Evolutionary conservation across 2,888 invertebrate species (phyloP).

Genomic region (Sinelater perroti): DNA sequence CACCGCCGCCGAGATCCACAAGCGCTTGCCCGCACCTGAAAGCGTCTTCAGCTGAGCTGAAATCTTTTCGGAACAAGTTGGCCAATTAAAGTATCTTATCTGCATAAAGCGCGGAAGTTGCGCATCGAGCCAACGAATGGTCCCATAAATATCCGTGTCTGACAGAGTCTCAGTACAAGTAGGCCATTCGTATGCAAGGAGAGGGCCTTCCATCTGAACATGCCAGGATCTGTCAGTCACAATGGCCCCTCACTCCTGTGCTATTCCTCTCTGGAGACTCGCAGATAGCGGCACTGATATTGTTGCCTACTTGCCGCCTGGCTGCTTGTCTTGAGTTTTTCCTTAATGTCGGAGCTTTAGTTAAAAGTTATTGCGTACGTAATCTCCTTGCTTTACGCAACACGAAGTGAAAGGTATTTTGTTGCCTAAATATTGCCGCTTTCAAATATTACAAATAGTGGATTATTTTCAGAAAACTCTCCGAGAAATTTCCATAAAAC

Average conservation of each 20-base stretch:
- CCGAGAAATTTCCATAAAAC: no score
- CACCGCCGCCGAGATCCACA: background rate
- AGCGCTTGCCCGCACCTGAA: constrained; percentile 4
- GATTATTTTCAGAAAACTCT: no score
- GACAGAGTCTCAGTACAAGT: constrained; percentile 58
- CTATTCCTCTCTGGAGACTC: constrained; percentile 54
- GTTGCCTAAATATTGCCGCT: no score
- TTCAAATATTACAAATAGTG: no score
- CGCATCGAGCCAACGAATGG: constrained; percentile 50
- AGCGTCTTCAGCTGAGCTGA: constrained; percentile 4
- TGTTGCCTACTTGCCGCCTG: constrained; percentile 35
- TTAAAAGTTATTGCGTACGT: no score
- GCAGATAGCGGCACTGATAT: constrained; percentile 49
- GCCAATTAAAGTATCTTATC: constrained; percentile 60
- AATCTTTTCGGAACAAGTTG: constrained; percentile 30
- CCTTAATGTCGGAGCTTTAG: constrained; percentile 21
- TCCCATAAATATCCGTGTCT: constrained; percentile 55
- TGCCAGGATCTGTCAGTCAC: constrained; percentile 62
- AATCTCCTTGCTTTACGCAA: no score
- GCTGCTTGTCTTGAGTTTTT: constrained; percentile 33
- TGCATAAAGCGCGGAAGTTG: constrained; percentile 58
- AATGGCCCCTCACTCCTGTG: constrained; percentile 56
- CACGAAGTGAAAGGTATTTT: no score
- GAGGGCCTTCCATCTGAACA: constrained; percentile 61
- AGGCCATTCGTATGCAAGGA: constrained; percentile 61